These are phyloP conservation scores for Campoplex nolae DNA, from an alignment of 2,888 invertebrate genomes.

Conservation along the genomic window DNA sequence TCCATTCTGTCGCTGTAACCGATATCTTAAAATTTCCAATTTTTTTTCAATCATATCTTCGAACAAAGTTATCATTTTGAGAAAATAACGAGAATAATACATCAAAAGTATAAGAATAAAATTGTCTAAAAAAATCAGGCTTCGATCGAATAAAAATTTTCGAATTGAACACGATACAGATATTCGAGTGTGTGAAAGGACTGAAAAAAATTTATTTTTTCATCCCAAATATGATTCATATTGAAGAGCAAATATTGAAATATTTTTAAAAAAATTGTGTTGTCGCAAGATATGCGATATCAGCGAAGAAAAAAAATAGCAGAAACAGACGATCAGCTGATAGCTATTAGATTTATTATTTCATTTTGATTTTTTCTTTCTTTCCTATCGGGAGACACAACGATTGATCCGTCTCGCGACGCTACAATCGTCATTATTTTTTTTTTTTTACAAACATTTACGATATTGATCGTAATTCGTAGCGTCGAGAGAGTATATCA, in stretches of 20 bases:
- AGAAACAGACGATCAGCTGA: background rate
- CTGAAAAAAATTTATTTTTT: background rate
- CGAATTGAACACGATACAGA: background rate
- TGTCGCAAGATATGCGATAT: background rate
- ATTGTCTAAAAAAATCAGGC: background rate
- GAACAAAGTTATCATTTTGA: too few relatives aligned
- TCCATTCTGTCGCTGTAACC: too few relatives aligned
- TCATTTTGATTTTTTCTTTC: background rate
- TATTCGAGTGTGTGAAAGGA: too few relatives aligned
- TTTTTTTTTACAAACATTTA: background rate
- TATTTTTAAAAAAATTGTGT: background rate
- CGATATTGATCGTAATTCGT: constrained; percentile 25
- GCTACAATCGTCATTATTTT: constrained; percentile 9
- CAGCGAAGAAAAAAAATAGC: background rate
- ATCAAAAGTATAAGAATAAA: too few relatives aligned
- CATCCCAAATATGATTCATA: background rate
- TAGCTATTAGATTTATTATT: background rate
- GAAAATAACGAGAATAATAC: too few relatives aligned
- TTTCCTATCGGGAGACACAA: too few relatives aligned
- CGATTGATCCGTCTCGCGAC: constrained; percentile 17
- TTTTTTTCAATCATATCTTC: background rate
- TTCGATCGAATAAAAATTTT: background rate
- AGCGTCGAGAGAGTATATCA: constrained; percentile 45
- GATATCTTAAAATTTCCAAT: background rate
- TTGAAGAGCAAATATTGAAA: background rate